Evolutionary conservation across 1,140 invertebrate genomes (phyloP).

Genomic region (Bursaphelenchus mucronatus): DNA sequence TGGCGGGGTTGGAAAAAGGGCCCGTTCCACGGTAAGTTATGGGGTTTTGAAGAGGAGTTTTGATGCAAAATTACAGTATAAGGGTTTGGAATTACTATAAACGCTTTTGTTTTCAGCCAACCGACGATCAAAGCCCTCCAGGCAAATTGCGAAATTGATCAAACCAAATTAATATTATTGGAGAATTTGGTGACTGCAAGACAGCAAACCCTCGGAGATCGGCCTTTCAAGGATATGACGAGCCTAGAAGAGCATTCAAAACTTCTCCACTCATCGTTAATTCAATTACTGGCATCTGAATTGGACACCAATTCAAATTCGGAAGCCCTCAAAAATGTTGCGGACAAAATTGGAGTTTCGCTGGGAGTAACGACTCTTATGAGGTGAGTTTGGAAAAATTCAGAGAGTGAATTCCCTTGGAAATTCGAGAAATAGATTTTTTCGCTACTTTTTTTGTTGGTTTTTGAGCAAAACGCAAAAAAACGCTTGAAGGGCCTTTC

Average conservation of each 20-base stretch:
- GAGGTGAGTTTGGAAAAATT: constrained; percentile 21
- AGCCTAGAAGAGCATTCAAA: constrained; percentile 31
- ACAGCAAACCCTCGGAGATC: constrained; percentile 47
- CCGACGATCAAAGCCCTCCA: constrained; percentile 41
- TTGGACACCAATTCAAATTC: constrained; percentile 8
- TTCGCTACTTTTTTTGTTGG: constrained; percentile 10
- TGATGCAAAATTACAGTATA: constrained; percentile 9
- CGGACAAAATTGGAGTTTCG: constrained; percentile 25
- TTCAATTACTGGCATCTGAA: constrained; percentile 25
- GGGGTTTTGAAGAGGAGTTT: not conserved
- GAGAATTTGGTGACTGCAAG: constrained; percentile 40
- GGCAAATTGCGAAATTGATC: constrained; percentile 2
- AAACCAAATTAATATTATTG: constrained; percentile 25
- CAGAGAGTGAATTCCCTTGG: too few species aligned
- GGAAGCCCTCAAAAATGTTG: constrained; percentile 1
- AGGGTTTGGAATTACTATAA: constrained; percentile 8
- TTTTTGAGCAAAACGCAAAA: too few species aligned
- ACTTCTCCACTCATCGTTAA: constrained; percentile 33
- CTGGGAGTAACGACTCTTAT: constrained; percentile 38
- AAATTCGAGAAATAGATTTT: not conserved
- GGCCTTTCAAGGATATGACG: constrained; percentile 33
- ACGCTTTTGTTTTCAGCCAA: constrained; percentile 37
- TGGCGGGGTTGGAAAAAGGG: constrained; percentile 22
- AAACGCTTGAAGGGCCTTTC: too few species aligned
- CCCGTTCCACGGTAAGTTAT: constrained; percentile 37